A percentile compares a stretch with the other conserved stretches of the same genome.
Evolutionary conservation across 2,113 vertebrate genomes (phyloP).

Genomic region (Stegastes partitus): DNA sequence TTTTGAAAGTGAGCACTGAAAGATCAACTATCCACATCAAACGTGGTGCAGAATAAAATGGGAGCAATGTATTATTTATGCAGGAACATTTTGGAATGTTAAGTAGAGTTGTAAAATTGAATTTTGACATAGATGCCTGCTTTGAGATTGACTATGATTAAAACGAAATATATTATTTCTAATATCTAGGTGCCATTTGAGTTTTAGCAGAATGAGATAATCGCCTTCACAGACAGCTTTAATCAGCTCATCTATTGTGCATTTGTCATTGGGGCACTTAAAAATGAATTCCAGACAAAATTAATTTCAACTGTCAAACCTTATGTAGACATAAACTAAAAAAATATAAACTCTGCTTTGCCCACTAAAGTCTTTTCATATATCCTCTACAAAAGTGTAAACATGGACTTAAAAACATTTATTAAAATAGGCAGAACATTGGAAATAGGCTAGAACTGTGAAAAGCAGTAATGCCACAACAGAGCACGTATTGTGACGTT

Average conservation of each 20-base stretch:
- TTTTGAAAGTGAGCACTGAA: constrained; percentile 40
- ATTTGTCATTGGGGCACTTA: not conserved
- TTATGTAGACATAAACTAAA: not conserved
- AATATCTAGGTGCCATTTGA: not conserved
- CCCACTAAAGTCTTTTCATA: too few relatives aligned
- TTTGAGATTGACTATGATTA: not conserved
- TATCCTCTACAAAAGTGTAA: too few relatives aligned
- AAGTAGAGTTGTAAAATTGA: not conserved
- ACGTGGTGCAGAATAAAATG: constrained; percentile 4
- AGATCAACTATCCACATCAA: constrained; percentile 23
- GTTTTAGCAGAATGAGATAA: constrained; percentile 11
- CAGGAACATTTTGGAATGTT: constrained; percentile 34
- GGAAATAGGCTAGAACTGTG: too few relatives aligned
- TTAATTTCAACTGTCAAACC: not conserved
- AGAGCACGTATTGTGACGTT: too few relatives aligned
- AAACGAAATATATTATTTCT: not conserved
- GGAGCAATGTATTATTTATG: constrained; percentile 18
- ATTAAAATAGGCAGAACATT: too few relatives aligned
- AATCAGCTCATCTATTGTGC: constrained; percentile 5
- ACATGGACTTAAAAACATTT: too few relatives aligned
- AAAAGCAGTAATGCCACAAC: too few relatives aligned
- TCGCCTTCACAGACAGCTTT: constrained; percentile 3
- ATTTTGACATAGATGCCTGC: not conserved
- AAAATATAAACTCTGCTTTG: too few relatives aligned
- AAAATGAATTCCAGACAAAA: constrained; percentile 6